Evolutionary conservation across 2,888 invertebrate genomes (phyloP), one percentile per base, ranked within the genome.

Genomic region (Neoitamus cyanurus): DNA sequence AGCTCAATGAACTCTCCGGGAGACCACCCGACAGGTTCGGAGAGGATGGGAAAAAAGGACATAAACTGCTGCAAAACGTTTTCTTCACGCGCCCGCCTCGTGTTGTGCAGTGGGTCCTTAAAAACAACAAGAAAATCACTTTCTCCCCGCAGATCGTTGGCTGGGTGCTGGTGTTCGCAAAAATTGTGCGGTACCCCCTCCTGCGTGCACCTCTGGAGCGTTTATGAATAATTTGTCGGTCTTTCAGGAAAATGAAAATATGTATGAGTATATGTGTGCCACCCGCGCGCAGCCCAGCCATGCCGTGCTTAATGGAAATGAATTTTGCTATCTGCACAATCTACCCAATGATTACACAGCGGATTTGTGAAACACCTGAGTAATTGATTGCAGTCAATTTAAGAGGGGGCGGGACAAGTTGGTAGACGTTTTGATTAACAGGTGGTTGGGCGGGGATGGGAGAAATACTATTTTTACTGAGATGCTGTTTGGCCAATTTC

Each of bases 301-400:
- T 75, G 20, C n/a, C 75, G 42, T 75, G 75, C 37, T 42, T 75
- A 42, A 37, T 37, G 37, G 25, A 37, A 42, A 42, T 75, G n/a
- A 75, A 25, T 75, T 75, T 30, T 25, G 28, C 75, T 75, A 75
- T 75, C 75, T 25, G 75, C 36, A 75, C 4, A 75, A 75, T 75
- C 75, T 42, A 75, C 75, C 42, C 37, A 75, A 75, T 30, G 75
- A 42, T 25, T 75, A 25, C 28, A 25, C 20, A 75, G 42, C 75
- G 75, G 20, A 75, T 75, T 75, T 75, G 42, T 42, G 42, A 75
- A 20, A 42, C 37, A 42, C 75, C 28, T 42, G 3, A 11, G 20
- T 37, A 75, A 37, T 75, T 75, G 75, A 75, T 75, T 75, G 75
- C 25, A 11, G 11, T 20, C 75, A 13, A 25, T 75, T 37, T 28